These are phyloP conservation scores for Ictalurus punctatus DNA, from an alignment of 2,113 vertebrate genomes.

Conservation along the genomic window DNA sequence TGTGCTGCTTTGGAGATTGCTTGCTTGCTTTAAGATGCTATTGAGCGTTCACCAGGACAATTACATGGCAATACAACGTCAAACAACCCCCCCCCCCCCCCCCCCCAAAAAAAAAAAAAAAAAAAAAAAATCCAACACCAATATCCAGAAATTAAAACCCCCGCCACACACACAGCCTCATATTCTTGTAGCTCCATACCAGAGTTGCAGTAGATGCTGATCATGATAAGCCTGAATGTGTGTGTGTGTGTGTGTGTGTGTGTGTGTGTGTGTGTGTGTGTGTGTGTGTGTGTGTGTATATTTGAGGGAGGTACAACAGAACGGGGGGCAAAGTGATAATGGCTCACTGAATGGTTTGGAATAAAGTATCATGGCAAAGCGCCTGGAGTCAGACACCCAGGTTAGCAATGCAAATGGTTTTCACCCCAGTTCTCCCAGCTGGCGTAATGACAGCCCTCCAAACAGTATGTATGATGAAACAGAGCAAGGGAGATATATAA, in stretches of 20 bases:
- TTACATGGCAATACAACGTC: slow-evolving; percentile 77
- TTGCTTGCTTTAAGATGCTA: slow-evolving; percentile 83
- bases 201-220: slow-evolving; percentile 75
- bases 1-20: slow-evolving; percentile 79
- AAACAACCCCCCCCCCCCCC: neutral
- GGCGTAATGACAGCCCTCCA: slow-evolving; percentile 78
- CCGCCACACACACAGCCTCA: slow-evolving; percentile 56
- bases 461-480: slow-evolving; percentile 78
- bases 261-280: slow-evolving; percentile 61
- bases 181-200: slow-evolving; percentile 70
- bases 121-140: neutral
- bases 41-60: slow-evolving; percentile 83
- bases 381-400: slow-evolving; percentile 82
- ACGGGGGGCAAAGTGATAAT: slow-evolving; percentile 75
- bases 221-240: slow-evolving; percentile 73
- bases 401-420: slow-evolving; percentile 83
- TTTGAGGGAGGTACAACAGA: slow-evolving; percentile 55
- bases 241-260: slow-evolving; percentile 65
- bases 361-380: slow-evolving; percentile 81
- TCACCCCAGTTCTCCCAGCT: slow-evolving; percentile 70
- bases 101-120: slow-evolving; percentile 44
- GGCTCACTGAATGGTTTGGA: slow-evolving; percentile 79
- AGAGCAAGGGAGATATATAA: slow-evolving; percentile 75
- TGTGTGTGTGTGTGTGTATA: slow-evolving; percentile 59
- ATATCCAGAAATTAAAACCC: slow-evolving; percentile 67